Conservation (phyloP, 2,888 invertebrate species). For the Melolontha melolontha region DNA sequence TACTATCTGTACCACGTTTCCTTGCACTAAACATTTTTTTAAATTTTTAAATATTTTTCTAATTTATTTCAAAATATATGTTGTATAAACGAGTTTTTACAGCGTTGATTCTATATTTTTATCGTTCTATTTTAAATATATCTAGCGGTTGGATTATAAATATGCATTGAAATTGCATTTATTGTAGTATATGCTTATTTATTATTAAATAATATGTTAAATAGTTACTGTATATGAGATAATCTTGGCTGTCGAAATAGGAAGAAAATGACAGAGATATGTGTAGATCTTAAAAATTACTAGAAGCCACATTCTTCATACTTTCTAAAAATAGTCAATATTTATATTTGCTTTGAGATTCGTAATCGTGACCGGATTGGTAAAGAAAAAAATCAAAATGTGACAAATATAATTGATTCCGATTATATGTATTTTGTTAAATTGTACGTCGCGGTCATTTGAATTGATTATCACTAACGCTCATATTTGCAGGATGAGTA, state of each 20-base stretch:
- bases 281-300: conserved; percentile 42
- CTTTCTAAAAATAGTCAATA: conserved; percentile 52
- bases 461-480: conserved; percentile 52
- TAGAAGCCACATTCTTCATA: conserved; percentile 46
- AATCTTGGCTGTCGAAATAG: conserved; percentile 44
- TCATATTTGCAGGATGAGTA: conserved; percentile 54
- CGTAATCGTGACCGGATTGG: conserved; percentile 19
- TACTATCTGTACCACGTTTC: not conserved
- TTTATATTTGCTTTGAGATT: conserved; percentile 45
- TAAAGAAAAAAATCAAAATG: conserved; percentile 27
- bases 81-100: conserved; percentile 29
- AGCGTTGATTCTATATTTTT: conserved; percentile 32
- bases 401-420: conserved; percentile 38
- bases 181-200: conserved; percentile 21
- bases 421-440: conserved; percentile 43
- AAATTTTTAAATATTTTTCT: conserved; percentile 11
- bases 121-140: conserved; percentile 36
- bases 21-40: not conserved
- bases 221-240: conserved; percentile 40
- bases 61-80: conserved; percentile 26
- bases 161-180: not conserved
- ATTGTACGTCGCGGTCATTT: conserved; percentile 52
- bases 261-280: conserved; percentile 43
- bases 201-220: conserved; percentile 41
- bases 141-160: conserved; percentile 23